Conservation (phyloP, 2,888 invertebrate species). For the Machimus rusticus region DNA sequence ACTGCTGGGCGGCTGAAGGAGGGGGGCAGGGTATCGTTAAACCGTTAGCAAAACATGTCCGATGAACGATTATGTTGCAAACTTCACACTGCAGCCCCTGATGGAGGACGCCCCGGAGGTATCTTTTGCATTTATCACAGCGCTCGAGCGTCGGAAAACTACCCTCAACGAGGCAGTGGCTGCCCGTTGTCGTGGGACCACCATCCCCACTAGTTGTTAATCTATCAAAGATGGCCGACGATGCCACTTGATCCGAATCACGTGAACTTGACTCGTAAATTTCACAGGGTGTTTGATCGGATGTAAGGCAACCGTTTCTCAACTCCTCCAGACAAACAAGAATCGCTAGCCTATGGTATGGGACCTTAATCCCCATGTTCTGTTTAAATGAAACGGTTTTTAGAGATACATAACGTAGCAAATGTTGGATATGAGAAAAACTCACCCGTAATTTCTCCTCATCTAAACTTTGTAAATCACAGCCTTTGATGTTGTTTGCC, state of each 20-base stretch:
- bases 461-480: slow-evolving; percentile 71
- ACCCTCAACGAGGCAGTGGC: slow-evolving; percentile 68
- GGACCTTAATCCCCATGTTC: slow-evolving; percentile 79
- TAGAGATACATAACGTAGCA: too few relatives aligned
- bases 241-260: background rate
- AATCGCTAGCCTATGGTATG: slow-evolving; percentile 75
- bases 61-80: slow-evolving; percentile 75
- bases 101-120: slow-evolving; percentile 72
- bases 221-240: background rate
- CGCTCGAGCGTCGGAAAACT: slow-evolving; percentile 73
- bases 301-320: slow-evolving; percentile 55
- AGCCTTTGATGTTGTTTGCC: slow-evolving; percentile 74
- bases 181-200: background rate
- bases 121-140: slow-evolving; percentile 78
- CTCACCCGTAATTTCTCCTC: slow-evolving; percentile 73
- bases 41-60: slow-evolving; percentile 73
- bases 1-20: background rate
- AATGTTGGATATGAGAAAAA: slow-evolving; percentile 18
- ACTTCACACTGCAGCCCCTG: slow-evolving; percentile 77
- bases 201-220: slow-evolving; percentile 19
- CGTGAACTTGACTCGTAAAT: background rate
- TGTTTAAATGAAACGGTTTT: slow-evolving; percentile 52
- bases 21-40: slow-evolving; percentile 61
- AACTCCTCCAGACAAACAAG: slow-evolving; percentile 74
- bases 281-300: slow-evolving; percentile 46